Evolutionary conservation across 2,797 vertebrate species (phyloP).

Genomic region (Halcyon leucocephala): DNA sequence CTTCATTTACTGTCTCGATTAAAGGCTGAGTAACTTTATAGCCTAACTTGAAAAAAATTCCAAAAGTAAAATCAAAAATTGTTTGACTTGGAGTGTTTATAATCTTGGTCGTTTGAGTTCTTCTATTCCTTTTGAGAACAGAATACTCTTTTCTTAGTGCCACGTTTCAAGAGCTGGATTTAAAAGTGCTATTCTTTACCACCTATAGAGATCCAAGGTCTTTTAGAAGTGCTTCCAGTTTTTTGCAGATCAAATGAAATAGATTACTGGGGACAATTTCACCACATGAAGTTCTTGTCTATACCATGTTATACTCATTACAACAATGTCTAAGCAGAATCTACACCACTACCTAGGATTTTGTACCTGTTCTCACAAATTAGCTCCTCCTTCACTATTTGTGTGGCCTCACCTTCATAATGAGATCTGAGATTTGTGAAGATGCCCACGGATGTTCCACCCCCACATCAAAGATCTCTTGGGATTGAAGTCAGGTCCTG

Average conservation of each 20-base stretch:
- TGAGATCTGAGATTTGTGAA: not conserved
- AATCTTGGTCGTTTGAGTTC: not conserved
- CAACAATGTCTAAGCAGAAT: not conserved
- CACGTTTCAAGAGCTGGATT: not conserved
- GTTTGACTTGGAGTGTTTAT: not conserved
- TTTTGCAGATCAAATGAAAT: not conserved
- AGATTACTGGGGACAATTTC: not conserved
- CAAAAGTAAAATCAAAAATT: not conserved
- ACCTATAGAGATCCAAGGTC: not conserved
- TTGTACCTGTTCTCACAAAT: not conserved
- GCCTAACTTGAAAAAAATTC: not conserved
- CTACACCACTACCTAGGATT: not conserved
- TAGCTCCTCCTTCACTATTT: not conserved
- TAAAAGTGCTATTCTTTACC: not conserved
- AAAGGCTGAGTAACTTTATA: slow-evolving; percentile 6
- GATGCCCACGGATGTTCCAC: not conserved
- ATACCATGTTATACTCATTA: not conserved
- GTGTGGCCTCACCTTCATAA: not conserved
- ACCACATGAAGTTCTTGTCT: not conserved
- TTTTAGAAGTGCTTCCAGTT: not conserved
- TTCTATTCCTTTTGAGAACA: not conserved
- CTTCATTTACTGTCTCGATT: slow-evolving; percentile 20
- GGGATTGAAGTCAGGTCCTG: not conserved
- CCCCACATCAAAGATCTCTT: not conserved
- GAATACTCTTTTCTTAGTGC: not conserved